A percentile compares a stretch with the other conserved stretches of the same genome.
Conservation (phyloP, 1,140 invertebrate genomes). For the Anadara kagoshimensis region DNA sequence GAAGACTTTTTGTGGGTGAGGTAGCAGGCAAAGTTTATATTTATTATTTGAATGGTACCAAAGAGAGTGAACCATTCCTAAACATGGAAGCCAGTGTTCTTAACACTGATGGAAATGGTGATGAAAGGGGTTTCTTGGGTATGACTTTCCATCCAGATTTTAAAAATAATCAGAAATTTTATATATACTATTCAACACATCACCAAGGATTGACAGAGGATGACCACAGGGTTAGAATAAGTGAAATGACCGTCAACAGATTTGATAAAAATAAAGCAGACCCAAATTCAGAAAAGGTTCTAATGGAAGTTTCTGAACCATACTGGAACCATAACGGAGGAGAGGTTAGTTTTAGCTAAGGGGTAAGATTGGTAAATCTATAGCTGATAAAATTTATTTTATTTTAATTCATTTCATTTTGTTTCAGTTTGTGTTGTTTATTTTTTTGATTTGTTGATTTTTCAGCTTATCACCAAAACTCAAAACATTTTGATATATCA, state of each 20-base stretch:
- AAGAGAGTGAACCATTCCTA: constrained; percentile 49
- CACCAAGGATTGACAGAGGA: neutral
- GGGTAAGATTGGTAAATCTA: too few species aligned
- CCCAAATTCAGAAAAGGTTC: constrained; percentile 46
- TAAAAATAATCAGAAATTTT: constrained; percentile 60
- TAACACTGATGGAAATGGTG: constrained; percentile 41
- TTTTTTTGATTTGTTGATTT: too few species aligned
- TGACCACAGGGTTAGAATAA: constrained; percentile 58
- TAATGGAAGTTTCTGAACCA: constrained; percentile 65
- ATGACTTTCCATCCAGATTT: constrained; percentile 69
- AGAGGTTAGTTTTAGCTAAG: constrained; percentile 58
- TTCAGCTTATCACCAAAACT: too few species aligned
- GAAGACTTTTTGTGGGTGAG: constrained; percentile 65
- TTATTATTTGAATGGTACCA: constrained; percentile 53
- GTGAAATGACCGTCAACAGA: constrained; percentile 57
- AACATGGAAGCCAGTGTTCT: constrained; percentile 43
- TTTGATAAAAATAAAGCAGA: constrained; percentile 54
- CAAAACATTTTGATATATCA: too few species aligned
- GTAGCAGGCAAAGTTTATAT: constrained; percentile 61
- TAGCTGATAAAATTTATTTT: too few species aligned
- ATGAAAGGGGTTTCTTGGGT: constrained; percentile 68
- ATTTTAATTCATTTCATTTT: too few species aligned
- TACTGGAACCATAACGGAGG: constrained; percentile 71
- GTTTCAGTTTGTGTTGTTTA: too few species aligned
- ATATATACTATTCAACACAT: constrained; percentile 63